Conservation (phyloP, 2,888 invertebrate species). For the Lasioglossum oenotherae region DNA sequence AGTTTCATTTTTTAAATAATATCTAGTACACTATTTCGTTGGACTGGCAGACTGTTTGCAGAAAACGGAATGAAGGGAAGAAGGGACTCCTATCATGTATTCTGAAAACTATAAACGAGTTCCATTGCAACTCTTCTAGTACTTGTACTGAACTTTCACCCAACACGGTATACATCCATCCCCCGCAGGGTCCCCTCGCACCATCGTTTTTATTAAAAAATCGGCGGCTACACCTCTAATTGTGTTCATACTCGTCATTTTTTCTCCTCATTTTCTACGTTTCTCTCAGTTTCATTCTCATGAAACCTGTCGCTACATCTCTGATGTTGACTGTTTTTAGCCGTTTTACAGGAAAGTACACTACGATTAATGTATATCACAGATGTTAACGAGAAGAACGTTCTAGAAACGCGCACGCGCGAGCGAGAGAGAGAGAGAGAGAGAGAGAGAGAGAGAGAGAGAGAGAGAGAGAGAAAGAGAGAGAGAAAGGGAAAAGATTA, state of each 20-base stretch:
- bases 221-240: slow-evolving; percentile 67
- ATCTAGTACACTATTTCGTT: not conserved
- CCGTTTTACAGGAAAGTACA: slow-evolving; percentile 76
- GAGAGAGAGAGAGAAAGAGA: not conserved
- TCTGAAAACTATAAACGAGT: not conserved
- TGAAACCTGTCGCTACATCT: slow-evolving; percentile 48
- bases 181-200: slow-evolving; percentile 7
- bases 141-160: not conserved
- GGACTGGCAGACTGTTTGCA: not conserved
- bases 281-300: no score
- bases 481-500: slow-evolving; percentile 22
- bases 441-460: no score
- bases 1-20: not conserved
- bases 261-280: slow-evolving; percentile 34
- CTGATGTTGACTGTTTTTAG: slow-evolving; percentile 40
- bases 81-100: no score
- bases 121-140: not conserved
- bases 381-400: slow-evolving; percentile 82
- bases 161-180: slow-evolving; percentile 10
- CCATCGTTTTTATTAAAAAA: slow-evolving; percentile 69
- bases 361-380: slow-evolving; percentile 83
- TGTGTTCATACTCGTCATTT: slow-evolving; percentile 61
- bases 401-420: slow-evolving; percentile 71
- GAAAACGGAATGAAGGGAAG: not conserved
- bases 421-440: not conserved